These are phyloP conservation scores for Solea solea DNA, from an alignment of 2,113 vertebrate species.

Conservation along the genomic window DNA sequence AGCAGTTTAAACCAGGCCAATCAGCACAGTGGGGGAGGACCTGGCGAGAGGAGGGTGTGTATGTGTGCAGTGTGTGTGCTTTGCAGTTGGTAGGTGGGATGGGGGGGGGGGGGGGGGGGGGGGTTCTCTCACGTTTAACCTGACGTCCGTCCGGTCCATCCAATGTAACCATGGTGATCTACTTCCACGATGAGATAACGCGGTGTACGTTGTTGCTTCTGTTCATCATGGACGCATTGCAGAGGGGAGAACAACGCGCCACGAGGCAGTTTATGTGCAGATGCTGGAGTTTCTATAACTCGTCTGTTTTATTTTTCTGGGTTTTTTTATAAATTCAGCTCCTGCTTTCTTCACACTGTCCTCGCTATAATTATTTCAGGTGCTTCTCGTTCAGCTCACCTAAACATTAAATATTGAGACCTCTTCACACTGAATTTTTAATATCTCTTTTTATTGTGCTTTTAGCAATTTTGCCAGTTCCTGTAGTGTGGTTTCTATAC, in stretches of 20 bases:
- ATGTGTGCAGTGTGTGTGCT: neutral
- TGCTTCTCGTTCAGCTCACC: neutral
- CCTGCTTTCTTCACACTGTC: neutral
- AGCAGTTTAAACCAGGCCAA: constrained; percentile 67
- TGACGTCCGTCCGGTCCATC: constrained; percentile 25
- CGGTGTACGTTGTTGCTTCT: constrained; percentile 13
- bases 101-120: neutral
- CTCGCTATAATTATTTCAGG: neutral
- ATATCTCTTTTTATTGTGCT: neutral
- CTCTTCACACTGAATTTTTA: neutral
- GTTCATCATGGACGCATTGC: constrained; percentile 34
- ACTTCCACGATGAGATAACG: constrained; percentile 17
- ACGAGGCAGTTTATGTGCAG: neutral
- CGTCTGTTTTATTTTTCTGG: too few relatives aligned
- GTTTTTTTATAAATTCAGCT: too few relatives aligned
- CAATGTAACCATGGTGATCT: constrained; percentile 41
- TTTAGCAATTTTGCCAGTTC: neutral
- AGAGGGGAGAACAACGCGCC: constrained; percentile 12
- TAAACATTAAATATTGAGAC: neutral
- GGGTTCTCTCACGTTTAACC: constrained; percentile 30
- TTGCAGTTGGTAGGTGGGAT: too few relatives aligned
- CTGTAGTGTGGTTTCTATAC: neutral
- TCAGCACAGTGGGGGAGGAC: constrained; percentile 44
- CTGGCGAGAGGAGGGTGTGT: constrained; percentile 12
- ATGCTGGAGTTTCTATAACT: too few relatives aligned